These are phyloP conservation scores for Phymorhynchus buccinoides DNA, from an alignment of 1,140 invertebrate species.

Conservation along the genomic window DNA sequence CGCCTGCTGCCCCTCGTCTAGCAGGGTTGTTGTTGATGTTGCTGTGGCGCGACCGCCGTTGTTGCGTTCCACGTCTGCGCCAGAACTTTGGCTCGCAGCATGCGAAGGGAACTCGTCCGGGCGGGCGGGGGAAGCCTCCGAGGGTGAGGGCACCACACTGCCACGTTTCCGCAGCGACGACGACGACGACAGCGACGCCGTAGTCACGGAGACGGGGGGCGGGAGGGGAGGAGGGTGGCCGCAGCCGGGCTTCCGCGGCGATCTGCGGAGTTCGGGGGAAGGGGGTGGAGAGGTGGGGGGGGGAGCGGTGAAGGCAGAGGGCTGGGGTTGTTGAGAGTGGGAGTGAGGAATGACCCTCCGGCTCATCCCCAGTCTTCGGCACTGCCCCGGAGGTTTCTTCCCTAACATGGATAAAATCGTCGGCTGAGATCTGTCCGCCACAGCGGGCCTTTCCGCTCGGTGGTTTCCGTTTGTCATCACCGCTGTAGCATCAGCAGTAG, in stretches of 20 bases:
- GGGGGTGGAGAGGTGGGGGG: background rate
- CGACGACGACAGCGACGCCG: background rate
- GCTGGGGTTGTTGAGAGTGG: background rate
- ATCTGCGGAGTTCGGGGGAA: background rate
- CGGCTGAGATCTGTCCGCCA: conserved; percentile 29
- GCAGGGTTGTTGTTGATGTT: too few species aligned
- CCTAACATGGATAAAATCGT: conserved; percentile 53
- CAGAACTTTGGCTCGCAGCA: background rate
- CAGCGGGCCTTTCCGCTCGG: background rate
- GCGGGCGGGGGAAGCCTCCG: background rate
- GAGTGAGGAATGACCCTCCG: conserved; percentile 42
- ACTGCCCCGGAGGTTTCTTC: conserved; percentile 29
- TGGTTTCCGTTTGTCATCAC: background rate
- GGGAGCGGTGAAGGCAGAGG: background rate
- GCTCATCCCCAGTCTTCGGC: conserved; percentile 59
- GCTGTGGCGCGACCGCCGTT: too few species aligned
- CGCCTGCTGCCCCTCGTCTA: too few species aligned
- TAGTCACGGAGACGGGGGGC: too few species aligned
- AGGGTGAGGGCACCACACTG: conserved; percentile 23
- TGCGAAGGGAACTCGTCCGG: conserved; percentile 22
- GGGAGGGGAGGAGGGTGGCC: background rate
- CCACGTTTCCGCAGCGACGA: background rate
- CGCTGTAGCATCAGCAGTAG: background rate
- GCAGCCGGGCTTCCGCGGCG: background rate
- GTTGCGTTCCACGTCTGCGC: background rate